Conservation (phyloP, 2,797 vertebrate genomes). For the Lerista edwardsae region DNA sequence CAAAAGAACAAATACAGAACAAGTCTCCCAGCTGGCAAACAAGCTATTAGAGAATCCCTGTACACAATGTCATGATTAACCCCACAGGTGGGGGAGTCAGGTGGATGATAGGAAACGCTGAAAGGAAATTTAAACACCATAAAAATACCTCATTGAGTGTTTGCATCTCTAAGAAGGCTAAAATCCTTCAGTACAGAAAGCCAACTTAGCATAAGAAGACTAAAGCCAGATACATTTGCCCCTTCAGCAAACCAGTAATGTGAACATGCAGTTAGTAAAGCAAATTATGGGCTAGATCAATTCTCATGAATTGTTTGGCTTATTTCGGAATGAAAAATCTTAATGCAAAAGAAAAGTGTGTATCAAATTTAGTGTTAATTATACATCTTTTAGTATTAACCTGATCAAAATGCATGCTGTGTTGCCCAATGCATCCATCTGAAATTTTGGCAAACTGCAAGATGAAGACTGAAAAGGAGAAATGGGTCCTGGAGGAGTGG, state of each 20-base stretch:
- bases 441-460: neutral
- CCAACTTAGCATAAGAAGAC: neutral
- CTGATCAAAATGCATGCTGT: neutral
- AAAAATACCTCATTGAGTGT: neutral
- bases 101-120: neutral
- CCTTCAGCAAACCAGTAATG: neutral
- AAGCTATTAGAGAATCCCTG: constrained; percentile 11
- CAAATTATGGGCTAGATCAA: too few relatives aligned
- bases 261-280: neutral
- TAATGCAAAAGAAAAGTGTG: neutral
- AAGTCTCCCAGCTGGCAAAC: neutral
- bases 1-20: neutral
- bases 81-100: constrained; percentile 13
- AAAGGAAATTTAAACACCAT: neutral
- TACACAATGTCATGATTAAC: neutral
- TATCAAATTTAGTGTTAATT: neutral
- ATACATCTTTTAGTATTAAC: neutral
- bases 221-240: neutral
- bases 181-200: neutral
- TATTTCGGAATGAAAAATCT: too few relatives aligned
- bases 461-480: neutral
- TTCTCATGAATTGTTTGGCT: too few relatives aligned
- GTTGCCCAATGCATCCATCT: neutral
- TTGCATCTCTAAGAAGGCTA: neutral
- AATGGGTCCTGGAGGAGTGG: too few relatives aligned